These are phyloP conservation scores for Carabus problematicus DNA, from an alignment of 2,888 invertebrate genomes.

Conservation along the genomic window DNA sequence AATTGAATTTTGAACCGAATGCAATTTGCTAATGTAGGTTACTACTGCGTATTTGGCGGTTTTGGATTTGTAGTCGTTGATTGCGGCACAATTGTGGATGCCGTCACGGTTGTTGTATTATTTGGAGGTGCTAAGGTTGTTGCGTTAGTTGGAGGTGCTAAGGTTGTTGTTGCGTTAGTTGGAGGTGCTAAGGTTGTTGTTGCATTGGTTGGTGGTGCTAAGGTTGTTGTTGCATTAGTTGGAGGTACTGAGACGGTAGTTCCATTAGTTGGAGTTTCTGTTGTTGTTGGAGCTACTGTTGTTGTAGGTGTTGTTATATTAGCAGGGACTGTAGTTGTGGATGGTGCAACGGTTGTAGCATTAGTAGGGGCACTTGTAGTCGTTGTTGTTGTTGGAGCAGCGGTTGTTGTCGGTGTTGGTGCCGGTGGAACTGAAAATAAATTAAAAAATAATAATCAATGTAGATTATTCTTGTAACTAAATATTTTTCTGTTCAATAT, in stretches of 20 bases:
- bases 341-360: not conserved
- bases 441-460: no score
- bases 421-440: not conserved
- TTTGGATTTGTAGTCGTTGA: not conserved
- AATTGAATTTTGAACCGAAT: no score
- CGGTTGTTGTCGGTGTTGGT: slow-evolving; percentile 9
- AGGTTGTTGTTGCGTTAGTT: not conserved
- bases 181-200: not conserved
- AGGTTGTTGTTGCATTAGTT: not conserved
- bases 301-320: slow-evolving; percentile 2
- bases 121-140: slow-evolving; percentile 4
- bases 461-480: no score
- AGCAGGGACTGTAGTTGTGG: not conserved
- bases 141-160: not conserved
- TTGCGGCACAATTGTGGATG: not conserved
- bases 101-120: not conserved
- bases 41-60: no score
- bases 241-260: not conserved
- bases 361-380: slow-evolving; percentile 3
- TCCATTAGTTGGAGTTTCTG: not conserved
- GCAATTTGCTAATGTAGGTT: no score
- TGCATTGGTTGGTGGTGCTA: slow-evolving; percentile 12
- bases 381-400: slow-evolving; percentile 1
- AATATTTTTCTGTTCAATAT: no score
- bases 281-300: slow-evolving; percentile 7